A percentile compares a stretch with the other conserved stretches of the same genome.
phyloP scores from a whole-genome alignment of 2,113 vertebrate species.

The Reinhardtius hippoglossoides region DNA sequence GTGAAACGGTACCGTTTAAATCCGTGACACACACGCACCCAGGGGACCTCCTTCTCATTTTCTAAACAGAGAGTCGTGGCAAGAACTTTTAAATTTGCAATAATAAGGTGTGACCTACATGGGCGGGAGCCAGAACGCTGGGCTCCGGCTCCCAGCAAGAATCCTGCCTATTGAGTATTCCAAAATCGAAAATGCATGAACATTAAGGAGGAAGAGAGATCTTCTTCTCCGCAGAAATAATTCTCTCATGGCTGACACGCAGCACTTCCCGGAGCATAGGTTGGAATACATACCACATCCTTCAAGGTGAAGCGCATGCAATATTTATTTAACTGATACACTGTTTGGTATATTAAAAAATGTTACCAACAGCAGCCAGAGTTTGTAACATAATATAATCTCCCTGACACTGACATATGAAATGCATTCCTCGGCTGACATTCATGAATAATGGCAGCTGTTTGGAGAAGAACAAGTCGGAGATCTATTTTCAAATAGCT shows the following conservation, averaged over 20 bases:
- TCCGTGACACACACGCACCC: slow-evolving; percentile 62
- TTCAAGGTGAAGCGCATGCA: slow-evolving; percentile 73
- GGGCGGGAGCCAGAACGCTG: slow-evolving; percentile 58
- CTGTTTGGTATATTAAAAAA: slow-evolving; percentile 60
- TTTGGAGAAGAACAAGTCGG: slow-evolving; percentile 64
- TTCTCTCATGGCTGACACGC: slow-evolving; percentile 55
- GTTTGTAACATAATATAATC: slow-evolving; percentile 74
- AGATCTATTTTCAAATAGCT: slow-evolving; percentile 72
- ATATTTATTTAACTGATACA: slow-evolving; percentile 71
- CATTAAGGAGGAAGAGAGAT: slow-evolving; percentile 50
- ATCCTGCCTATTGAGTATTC: slow-evolving; percentile 63
- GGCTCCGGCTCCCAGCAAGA: slow-evolving; percentile 66
- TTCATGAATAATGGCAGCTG: slow-evolving; percentile 77
- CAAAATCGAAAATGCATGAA: slow-evolving; percentile 63
- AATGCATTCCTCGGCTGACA: slow-evolving; percentile 71
- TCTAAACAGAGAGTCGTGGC: slow-evolving; percentile 67
- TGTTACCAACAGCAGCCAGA: slow-evolving; percentile 56
- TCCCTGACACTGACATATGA: slow-evolving; percentile 74
- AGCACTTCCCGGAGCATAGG: slow-evolving; percentile 58
- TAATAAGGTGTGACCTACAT: slow-evolving; percentile 80
- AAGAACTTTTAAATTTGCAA: slow-evolving; percentile 67
- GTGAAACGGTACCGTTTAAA: slow-evolving; percentile 67
- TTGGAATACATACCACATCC: slow-evolving; percentile 63
- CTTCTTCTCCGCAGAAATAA: slow-evolving; percentile 59
- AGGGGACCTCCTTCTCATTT: slow-evolving; percentile 65